These are phyloP conservation scores for Darevskia mixta DNA, from an alignment of 2,797 vertebrate genomes.

Conservation along the genomic window DNA sequence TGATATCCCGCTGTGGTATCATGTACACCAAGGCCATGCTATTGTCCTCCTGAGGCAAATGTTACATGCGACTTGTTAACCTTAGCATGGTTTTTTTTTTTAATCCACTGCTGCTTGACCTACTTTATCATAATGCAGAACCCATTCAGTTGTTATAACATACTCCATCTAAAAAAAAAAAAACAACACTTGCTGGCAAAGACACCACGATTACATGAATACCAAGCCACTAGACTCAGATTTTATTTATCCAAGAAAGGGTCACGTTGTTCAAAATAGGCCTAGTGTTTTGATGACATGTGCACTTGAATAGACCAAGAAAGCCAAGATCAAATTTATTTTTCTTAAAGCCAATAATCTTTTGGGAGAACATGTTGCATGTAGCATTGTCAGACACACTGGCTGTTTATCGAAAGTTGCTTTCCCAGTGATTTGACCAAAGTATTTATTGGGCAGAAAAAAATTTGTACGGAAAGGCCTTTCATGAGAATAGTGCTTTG, in stretches of 20 bases:
- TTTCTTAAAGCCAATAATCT: background rate
- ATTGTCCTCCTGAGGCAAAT: slow-evolving; percentile 76
- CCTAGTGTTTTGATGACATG: slow-evolving; percentile 45
- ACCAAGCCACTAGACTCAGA: slow-evolving; percentile 50
- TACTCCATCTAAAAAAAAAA: slow-evolving; percentile 39
- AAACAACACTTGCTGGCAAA: slow-evolving; percentile 21
- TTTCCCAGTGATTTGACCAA: background rate
- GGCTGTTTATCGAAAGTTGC: slow-evolving; percentile 34
- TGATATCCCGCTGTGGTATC: slow-evolving; percentile 76
- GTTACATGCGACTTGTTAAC: slow-evolving; percentile 77
- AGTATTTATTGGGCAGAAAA: background rate
- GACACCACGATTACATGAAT: slow-evolving; percentile 56
- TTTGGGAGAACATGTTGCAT: slow-evolving; percentile 41
- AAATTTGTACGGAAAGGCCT: background rate
- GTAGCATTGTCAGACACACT: slow-evolving; percentile 32
- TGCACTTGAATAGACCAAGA: slow-evolving; percentile 50
- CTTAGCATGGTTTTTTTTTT: slow-evolving; percentile 54
- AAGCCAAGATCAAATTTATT: slow-evolving; percentile 46
- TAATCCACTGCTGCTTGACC: slow-evolving; percentile 72
- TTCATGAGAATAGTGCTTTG: slow-evolving; percentile 15
- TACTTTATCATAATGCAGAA: slow-evolving; percentile 74
- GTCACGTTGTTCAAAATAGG: slow-evolving; percentile 55
- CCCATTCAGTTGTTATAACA: slow-evolving; percentile 51
- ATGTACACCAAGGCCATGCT: slow-evolving; percentile 67
- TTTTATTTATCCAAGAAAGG: slow-evolving; percentile 62